Evolutionary conservation across 2,113 vertebrate species (phyloP).

Genomic region (Coregonus clupeaformis): DNA sequence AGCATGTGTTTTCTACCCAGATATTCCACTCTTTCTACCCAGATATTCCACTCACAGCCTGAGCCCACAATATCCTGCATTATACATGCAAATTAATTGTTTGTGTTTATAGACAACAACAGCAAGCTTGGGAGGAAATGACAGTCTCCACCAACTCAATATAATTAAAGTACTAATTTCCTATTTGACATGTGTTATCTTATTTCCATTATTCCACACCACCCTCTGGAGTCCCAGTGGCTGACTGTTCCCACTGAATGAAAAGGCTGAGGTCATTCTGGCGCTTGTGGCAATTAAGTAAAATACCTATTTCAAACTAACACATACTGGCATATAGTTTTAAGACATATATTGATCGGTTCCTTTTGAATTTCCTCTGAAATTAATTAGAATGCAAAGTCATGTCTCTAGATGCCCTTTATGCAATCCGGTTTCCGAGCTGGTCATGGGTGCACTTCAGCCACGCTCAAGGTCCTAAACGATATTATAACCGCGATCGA

Average conservation of each 20-base stretch:
- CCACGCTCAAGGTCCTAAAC: too few relatives aligned
- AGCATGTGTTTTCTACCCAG: background rate
- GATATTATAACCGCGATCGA: too few relatives aligned
- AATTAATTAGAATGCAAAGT: background rate
- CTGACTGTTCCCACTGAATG: too few relatives aligned
- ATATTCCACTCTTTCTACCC: background rate
- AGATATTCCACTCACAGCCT: background rate
- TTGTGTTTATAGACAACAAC: background rate
- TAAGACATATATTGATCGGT: background rate
- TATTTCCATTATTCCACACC: background rate
- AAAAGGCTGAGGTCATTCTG: too few relatives aligned
- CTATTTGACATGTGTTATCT: slow-evolving; percentile 1
- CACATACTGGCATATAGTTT: background rate
- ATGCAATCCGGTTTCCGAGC: too few relatives aligned
- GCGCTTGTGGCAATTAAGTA: too few relatives aligned
- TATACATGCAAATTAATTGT: background rate
- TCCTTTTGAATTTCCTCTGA: background rate
- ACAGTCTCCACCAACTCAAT: background rate
- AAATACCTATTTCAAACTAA: too few relatives aligned
- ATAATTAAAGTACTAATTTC: background rate
- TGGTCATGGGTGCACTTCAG: too few relatives aligned
- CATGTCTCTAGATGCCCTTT: background rate
- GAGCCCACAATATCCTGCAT: background rate
- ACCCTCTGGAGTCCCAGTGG: too few relatives aligned
- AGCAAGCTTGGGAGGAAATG: background rate